Conservation (phyloP, 2,113 vertebrate genomes). For the Sialia sialis region DNA sequence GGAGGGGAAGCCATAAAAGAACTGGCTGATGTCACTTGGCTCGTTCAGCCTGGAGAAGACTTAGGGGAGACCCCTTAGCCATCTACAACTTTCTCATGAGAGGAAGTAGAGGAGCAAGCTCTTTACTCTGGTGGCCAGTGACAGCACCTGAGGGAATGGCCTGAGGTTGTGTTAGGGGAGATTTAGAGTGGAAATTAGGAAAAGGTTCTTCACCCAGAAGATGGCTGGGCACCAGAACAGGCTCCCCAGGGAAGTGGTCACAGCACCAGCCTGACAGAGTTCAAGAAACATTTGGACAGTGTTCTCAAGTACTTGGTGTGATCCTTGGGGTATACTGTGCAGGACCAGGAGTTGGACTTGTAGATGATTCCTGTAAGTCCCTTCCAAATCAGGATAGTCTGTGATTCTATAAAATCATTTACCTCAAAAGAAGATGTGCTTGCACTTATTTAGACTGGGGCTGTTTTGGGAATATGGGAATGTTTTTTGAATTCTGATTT, state of each 20-base stretch:
- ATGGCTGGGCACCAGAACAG: neutral
- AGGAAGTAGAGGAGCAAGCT: neutral
- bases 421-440: neutral
- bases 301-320: neutral
- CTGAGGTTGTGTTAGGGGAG: neutral
- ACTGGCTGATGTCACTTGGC: neutral
- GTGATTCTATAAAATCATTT: neutral
- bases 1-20: neutral
- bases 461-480: neutral
- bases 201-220: neutral
- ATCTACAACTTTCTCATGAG: neutral
- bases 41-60: neutral
- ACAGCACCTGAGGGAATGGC: neutral
- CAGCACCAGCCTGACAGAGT: neutral
- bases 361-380: neutral
- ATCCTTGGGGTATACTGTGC: neutral
- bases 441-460: neutral
- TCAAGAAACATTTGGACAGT: neutral
- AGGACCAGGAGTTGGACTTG: neutral
- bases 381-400: neutral
- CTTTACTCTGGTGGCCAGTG: neutral
- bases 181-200: rapidly evolving
- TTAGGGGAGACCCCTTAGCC: neutral
- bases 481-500: neutral
- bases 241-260: no score